Evolutionary conservation across 2,113 vertebrate species (phyloP).

Genomic region (Noctilio leporinus): DNA sequence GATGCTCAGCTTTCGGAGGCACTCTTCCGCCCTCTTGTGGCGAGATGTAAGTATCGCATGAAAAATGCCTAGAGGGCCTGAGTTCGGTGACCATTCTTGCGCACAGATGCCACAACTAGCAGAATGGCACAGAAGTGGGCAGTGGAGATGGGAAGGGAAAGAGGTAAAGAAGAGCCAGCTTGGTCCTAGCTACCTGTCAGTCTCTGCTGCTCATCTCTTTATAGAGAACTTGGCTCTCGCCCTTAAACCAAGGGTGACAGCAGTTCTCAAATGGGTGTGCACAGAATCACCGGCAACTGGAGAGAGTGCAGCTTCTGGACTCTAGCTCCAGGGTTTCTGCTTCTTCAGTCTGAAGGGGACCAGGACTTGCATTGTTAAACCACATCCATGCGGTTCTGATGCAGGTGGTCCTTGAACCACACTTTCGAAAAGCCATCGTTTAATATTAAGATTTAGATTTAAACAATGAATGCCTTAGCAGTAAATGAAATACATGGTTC

Average conservation of each 20-base stretch:
- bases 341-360: neutral
- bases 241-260: neutral
- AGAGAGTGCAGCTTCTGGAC: neutral
- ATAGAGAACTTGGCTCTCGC: neutral
- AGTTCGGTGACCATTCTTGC: accelerated
- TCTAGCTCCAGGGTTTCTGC: neutral
- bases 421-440: neutral
- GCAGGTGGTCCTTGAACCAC: neutral
- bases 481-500: neutral
- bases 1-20: neutral
- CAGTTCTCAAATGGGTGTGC: neutral
- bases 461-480: neutral
- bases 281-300: neutral
- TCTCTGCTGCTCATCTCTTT: neutral
- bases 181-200: neutral
- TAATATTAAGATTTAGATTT: neutral
- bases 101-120: accelerated
- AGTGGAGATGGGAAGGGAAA: neutral
- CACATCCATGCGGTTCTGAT: neutral
- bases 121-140: neutral
- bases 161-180: neutral
- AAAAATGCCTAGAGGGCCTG: accelerated
- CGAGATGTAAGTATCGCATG: accelerated
- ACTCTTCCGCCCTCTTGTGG: constrained; percentile 51
- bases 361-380: neutral